Conservation (phyloP, 2,113 vertebrate species). For the Agapornis roseicollis region DNA sequence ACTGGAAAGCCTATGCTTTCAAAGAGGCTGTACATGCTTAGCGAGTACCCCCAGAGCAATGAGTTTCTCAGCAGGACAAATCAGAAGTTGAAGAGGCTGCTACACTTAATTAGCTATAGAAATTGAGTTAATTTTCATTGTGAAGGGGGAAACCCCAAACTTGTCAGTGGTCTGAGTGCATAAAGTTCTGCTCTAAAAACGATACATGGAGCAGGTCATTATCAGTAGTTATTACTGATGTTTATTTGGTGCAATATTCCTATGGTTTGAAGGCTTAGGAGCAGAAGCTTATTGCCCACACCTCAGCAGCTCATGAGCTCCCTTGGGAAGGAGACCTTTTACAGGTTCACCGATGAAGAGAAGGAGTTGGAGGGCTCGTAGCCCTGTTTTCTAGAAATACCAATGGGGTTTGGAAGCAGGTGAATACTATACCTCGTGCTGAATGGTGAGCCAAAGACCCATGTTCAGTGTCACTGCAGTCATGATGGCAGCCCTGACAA, state of each 20-base stretch:
- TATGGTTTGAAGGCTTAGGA: background rate
- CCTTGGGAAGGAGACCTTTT: background rate
- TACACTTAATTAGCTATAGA: background rate
- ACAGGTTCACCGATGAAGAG: background rate
- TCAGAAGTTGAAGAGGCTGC: background rate
- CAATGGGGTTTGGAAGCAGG: background rate
- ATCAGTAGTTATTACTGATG: background rate
- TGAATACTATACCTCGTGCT: background rate
- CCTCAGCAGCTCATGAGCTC: background rate
- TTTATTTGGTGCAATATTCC: background rate
- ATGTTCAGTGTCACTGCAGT: background rate
- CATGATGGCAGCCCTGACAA: background rate
- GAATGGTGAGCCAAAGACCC: background rate
- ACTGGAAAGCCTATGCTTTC: background rate
- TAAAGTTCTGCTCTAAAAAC: background rate
- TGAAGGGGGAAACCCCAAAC: too few species aligned
- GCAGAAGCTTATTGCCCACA: background rate
- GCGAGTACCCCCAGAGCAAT: fast-evolving
- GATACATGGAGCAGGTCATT: background rate
- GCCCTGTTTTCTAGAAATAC: background rate
- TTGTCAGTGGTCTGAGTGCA: background rate
- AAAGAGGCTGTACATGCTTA: background rate
- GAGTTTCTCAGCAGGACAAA: background rate
- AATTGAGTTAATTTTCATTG: background rate
- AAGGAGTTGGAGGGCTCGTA: background rate